These are phyloP conservation scores for Meghimatium bilineatum DNA, from an alignment of 2,888 invertebrate genomes.

Conservation along the genomic window DNA sequence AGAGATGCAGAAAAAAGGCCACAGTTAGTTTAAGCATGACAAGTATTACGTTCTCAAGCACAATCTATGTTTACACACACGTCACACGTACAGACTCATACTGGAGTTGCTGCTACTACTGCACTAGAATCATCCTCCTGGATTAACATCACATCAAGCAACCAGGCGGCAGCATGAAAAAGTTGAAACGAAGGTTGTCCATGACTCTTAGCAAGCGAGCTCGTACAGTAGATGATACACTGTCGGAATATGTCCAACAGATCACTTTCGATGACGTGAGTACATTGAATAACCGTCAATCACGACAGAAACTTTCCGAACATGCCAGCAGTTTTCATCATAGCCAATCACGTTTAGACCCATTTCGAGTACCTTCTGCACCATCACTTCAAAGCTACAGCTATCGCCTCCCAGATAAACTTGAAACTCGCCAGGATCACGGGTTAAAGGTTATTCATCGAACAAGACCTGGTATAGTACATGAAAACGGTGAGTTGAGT, in stretches of 20 bases:
- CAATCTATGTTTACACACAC: too few species aligned
- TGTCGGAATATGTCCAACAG: conserved; percentile 71
- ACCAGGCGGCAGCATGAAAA: conserved; percentile 61
- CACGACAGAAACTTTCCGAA: background rate
- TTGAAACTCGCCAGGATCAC: background rate
- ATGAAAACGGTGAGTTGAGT: conserved; percentile 41
- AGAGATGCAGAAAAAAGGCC: too few species aligned
- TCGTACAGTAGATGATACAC: conserved; percentile 50
- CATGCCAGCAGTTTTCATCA: conserved; percentile 18
- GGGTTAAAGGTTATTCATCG: background rate
- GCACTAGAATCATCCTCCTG: too few species aligned
- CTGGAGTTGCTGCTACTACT: too few species aligned
- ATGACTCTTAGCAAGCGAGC: conserved; percentile 66
- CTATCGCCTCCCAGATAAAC: background rate
- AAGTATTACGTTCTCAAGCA: too few species aligned
- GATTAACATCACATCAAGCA: background rate
- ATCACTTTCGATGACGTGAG: conserved; percentile 69
- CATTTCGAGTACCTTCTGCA: conserved; percentile 2
- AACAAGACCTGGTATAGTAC: conserved; percentile 1
- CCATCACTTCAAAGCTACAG: conserved; percentile 11
- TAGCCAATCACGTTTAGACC: conserved; percentile 33
- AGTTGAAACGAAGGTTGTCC: conserved; percentile 71
- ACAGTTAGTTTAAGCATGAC: too few species aligned
- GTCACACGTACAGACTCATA: too few species aligned
- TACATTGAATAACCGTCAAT: conserved; percentile 22